Evolutionary conservation across 1,140 invertebrate species (phyloP), one percentile per base, ranked within the genome.

Genomic region (Solenopsis fugax): DNA sequence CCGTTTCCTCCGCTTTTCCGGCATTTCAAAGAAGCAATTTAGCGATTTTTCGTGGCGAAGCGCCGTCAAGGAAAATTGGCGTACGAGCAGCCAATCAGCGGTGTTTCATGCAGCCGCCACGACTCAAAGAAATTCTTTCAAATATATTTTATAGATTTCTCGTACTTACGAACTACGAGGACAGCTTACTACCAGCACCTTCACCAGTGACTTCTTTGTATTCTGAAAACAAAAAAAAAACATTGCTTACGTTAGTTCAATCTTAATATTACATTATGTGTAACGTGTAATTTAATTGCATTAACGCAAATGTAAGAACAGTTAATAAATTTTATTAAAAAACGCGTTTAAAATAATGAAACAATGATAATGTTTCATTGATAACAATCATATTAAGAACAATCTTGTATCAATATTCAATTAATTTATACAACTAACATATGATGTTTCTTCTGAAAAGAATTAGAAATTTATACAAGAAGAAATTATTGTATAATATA

Each of bases 21-120:
- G 90, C 91, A 87, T 94, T 94, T 95, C 93, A 94, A 95, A 95
- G 94, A 94, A 94, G 93, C 94, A 95, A 95, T 95, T 95, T 95
- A 93, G 91, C 88, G 91, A 95, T 94, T 94, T 95, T 94, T 93
- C 94, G 93, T 92, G 92, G 92, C 90, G 91, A 92, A 92, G 89
- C 91, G 90, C 91, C 93, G 91, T 88, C 65, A 91, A 91, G 91
- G 92, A 92, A 94, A 94, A 94, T 94, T 93, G 93, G 87, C 90
- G 90, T 93, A 94, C 91, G 92, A 81, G 90, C 88, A 90, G 93
- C 94, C 94, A 95, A 95, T 95, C 94, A 95, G 93, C 94, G 93
- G 93, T 93, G 93, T 91, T 94, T 95, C 93, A 95, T 94, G 91
- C 90, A 93, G 89, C 87, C 88, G 80, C 85, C 86, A 69, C 80